Conservation (phyloP, 2,888 invertebrate genomes). For the Stenolophus ochropezus region DNA sequence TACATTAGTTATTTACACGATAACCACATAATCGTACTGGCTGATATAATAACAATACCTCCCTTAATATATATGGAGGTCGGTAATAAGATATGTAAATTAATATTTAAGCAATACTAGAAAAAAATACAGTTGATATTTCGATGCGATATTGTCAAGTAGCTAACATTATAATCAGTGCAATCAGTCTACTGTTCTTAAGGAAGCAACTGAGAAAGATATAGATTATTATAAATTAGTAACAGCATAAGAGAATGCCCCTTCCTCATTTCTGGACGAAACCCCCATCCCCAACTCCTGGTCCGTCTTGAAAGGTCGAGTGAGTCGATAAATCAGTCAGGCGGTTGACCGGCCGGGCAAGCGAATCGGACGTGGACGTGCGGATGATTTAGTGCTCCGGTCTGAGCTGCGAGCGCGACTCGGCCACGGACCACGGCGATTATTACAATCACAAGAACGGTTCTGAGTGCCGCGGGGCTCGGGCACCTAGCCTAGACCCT, state of each 20-base stretch:
- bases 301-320: slow-evolving; percentile 65
- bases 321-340: slow-evolving; percentile 73
- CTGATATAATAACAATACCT: no score
- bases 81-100: no score
- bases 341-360: slow-evolving; percentile 71
- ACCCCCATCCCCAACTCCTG: neutral
- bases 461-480: slow-evolving; percentile 69
- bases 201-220: no score
- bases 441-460: slow-evolving; percentile 72
- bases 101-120: no score
- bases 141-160: no score
- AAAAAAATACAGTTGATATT: no score
- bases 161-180: no score
- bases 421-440: slow-evolving; percentile 68
- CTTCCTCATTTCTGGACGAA: neutral
- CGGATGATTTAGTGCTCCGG: slow-evolving; percentile 69
- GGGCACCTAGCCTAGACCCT: neutral
- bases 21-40: no score
- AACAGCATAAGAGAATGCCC: neutral
- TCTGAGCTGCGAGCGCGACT: slow-evolving; percentile 61
- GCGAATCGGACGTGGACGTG: slow-evolving; percentile 69
- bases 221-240: neutral
- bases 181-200: no score
- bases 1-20: no score
- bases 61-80: no score